Base-by-base conservation (phyloP, 2,113 vertebrate genomes). In the Xenopus laevis region DNA sequence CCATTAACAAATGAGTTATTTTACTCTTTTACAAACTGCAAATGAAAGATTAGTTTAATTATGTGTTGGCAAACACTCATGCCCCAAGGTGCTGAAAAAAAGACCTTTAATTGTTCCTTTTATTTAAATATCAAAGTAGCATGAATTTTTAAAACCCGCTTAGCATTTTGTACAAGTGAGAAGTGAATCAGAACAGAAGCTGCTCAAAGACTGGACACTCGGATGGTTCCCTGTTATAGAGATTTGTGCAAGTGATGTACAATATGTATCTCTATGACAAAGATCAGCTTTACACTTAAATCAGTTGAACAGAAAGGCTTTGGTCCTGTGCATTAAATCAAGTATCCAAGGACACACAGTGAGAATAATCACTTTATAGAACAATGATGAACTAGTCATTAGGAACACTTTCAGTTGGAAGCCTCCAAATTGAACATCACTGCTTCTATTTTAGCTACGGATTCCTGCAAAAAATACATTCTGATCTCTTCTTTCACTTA, bases 1-100 rank as follows among this genome's bases (percentile, higher is more conserved):
- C 50, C 33, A 40, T 57, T 75, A 72, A 57, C 16, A 62, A 80
- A 70, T 82, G 79, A 72, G 47, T 63, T 80, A 82, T 80, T 72
- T 79, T 55, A 65, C 46, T 63, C 46, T 78, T 81, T 80, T 77
- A 70, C 33, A 79, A 62, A 78, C 55, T 52, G 62, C 65, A 60
- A 11, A 45, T 18, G 46, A 81, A 55, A 60, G 5, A 64, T 45
- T 46, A 40, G 65, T 60, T 68, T 61, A 74, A 65, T 78, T 16
- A 8, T 4, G 0, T 70, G 18, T 72, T 67, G 13, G 50, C 23
- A 72, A 33, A 46, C 68, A 53, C 33, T 17, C 55, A 50, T 74
- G 16, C 57, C 47, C 11, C 65, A 9, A 21, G 44, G n/a, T 40
- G 21, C n/a, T n/a, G 2, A n/a, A 13, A 11, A 46, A 11, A n/a